Conservation (phyloP, 2,113 vertebrate species). For the Lonchura striata region DNA sequence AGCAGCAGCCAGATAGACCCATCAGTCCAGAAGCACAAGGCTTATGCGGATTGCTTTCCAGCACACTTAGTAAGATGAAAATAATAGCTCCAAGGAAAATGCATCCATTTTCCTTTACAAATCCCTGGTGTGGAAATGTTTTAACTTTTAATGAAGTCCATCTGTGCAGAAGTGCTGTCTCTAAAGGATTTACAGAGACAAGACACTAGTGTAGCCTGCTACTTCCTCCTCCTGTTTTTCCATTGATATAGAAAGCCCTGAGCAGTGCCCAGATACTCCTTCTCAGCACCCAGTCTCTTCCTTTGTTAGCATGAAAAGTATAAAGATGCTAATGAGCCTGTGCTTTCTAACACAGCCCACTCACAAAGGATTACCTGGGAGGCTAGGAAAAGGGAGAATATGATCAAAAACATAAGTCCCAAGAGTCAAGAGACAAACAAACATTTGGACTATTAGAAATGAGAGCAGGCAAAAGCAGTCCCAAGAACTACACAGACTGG, state of each 20-base stretch:
- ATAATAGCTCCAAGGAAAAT: conserved; percentile 47
- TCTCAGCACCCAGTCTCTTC: not conserved
- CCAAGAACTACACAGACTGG: not conserved
- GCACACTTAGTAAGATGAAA: conserved; percentile 52
- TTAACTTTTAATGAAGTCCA: conserved; percentile 69
- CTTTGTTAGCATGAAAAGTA: conserved; percentile 15
- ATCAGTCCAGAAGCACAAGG: conserved; percentile 17
- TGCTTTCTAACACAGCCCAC: not conserved
- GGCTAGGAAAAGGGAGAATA: conserved; percentile 28
- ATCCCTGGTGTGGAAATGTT: conserved; percentile 51
- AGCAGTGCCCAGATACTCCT: conserved; percentile 21
- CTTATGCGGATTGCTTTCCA: conserved; percentile 32
- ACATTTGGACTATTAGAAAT: conserved; percentile 37
- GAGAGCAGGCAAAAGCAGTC: not conserved
- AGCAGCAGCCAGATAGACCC: not conserved
- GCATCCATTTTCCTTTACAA: conserved; percentile 56
- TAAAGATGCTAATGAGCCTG: conserved; percentile 51
- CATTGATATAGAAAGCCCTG: conserved; percentile 34
- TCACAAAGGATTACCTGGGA: conserved; percentile 38
- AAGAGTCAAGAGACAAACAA: conserved; percentile 40
- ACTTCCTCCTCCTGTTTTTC: conserved; percentile 41
- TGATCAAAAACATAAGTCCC: conserved; percentile 44
- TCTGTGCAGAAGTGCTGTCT: conserved; percentile 34
- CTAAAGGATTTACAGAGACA: not conserved
- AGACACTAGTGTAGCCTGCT: not conserved